Base-by-base conservation (phyloP, 2,797 vertebrate genomes). In the Enteromius mattozi region DNA sequence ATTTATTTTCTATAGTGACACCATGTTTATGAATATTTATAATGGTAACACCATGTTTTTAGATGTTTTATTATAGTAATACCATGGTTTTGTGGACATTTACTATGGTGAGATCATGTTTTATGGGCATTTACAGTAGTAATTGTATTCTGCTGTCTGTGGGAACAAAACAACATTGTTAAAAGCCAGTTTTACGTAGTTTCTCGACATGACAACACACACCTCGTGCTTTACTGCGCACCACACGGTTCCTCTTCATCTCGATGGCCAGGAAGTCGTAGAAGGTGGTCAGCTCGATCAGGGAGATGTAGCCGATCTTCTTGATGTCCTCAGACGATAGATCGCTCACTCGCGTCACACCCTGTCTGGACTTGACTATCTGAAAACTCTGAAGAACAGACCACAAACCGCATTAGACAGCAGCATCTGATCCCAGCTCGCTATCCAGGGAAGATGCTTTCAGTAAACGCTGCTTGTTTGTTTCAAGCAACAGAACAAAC, bases 251-350 rank as follows among this genome's bases (percentile, higher is more conserved):
- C 89, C 94, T 95, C 91, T 97, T 98, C 90, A 96, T 92, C n/a
- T 97, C 96, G 71, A 99, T 92, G 0, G 97, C 97, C 91, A 99
- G 91, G 5, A 94, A 93, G 0, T 96, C 95, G 0, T 97, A 97
- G 92, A 98, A 97, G 65, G 98, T 97, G 0, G 96, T 96, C 47
- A 99, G 90, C 89, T 99, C 98, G 3, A 99, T 98, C 81, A 98
- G 94, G 71, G 96, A 94, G 81, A 99, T 96, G 90, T 96, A 97
- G 51, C 96, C 93, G 1, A 99, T 95, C 83, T 96, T 97, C 86
- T 93, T 96, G 91, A 98, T 95, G 90, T 99, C 98, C 69, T 95
- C 94, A 0, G 94, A 88, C 5, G 97, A 98, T 7, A 99, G 93
- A 90, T 98, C 97, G n/a, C 95, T 95, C n/a, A 96, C 93, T 72